Conservation (phyloP, 2,888 invertebrate species). For the Oasisia sp. region DNA sequence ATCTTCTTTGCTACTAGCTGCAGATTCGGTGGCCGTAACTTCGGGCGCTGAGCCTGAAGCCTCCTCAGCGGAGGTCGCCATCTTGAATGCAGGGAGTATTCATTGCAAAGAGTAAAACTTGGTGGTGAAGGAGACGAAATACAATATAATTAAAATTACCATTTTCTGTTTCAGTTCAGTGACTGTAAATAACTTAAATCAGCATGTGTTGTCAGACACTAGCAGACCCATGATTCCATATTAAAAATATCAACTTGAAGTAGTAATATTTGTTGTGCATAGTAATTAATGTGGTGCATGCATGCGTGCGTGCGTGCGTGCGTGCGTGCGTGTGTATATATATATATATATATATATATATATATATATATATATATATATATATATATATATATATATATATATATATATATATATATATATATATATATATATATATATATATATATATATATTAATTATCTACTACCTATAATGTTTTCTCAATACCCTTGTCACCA, state of each 20-base stretch:
- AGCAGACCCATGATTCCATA: too few species aligned
- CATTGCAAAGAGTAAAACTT: background rate
- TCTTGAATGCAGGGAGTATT: constrained; percentile 17
- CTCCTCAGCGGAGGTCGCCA: constrained; percentile 9
- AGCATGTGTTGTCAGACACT: too few species aligned
- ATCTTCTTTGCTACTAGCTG: background rate
- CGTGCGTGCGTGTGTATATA: background rate
- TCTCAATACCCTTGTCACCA: too few species aligned
- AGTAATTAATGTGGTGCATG: too few species aligned
- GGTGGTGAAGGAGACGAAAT: too few species aligned
- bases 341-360: background rate
- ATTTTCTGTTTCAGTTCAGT: too few species aligned
- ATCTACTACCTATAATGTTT: too few species aligned
- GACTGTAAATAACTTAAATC: too few species aligned
- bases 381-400: background rate
- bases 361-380: background rate
- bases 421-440: background rate
- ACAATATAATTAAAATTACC: too few species aligned
- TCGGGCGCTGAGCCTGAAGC: background rate
- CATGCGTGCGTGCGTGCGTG: background rate
- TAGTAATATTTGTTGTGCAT: too few species aligned
- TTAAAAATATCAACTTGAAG: too few species aligned
- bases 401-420: background rate
- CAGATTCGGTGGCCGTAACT: background rate
- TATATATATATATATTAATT: too few species aligned